Evolutionary conservation across 1,140 invertebrate genomes (phyloP), one percentile per base, ranked within the genome.

Genomic region (Macrostomum lignano): DNA sequence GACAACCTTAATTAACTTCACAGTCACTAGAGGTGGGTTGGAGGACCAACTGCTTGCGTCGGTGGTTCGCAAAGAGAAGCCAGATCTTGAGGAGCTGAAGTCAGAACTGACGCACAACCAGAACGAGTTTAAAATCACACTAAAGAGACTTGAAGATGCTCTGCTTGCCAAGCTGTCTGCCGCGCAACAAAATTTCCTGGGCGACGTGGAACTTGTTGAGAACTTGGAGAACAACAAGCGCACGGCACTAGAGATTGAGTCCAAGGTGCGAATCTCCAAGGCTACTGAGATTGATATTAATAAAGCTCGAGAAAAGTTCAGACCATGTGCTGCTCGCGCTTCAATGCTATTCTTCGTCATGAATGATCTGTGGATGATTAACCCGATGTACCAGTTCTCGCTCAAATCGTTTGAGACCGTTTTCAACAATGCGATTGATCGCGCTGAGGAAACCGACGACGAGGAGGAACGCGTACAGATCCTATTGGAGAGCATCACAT

Each of bases 341-440:
- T 84, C 79, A 25, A 55, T 91, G 0, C 60, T 91, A 0, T 93
- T 91, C 55, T 93, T 93, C 45, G 84, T 91, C 38, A 58, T 93
- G n/a, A 88, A 88, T 49, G 81, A 91, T 42, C 59, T 91, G 17
- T 76, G 82, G 56, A 86, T 77, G 21, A 88, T 93, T 29, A 84
- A 91, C 61, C 78, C 78, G 1, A 88, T 91, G 44, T 91, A 91
- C 55, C 79, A 88, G 52, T 91, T 93, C 55, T 88, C 81, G 10
- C 58, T 91, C n/a, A n/a, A n/a, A n/a, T 79, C 81, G 7, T 91
- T 88, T 58, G 84, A 76, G 54, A 77, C 86, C 7, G 81, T 93
- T 15, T 91, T 93, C 56, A 76, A 84, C 63, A 86, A 81, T 46
- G 81, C 82, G 6, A 84, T 93, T 43, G 70, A 73, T 28, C 71